These are phyloP conservation scores for Puma concolor DNA, from an alignment of 2,113 vertebrate genomes.

Conservation along the genomic window DNA sequence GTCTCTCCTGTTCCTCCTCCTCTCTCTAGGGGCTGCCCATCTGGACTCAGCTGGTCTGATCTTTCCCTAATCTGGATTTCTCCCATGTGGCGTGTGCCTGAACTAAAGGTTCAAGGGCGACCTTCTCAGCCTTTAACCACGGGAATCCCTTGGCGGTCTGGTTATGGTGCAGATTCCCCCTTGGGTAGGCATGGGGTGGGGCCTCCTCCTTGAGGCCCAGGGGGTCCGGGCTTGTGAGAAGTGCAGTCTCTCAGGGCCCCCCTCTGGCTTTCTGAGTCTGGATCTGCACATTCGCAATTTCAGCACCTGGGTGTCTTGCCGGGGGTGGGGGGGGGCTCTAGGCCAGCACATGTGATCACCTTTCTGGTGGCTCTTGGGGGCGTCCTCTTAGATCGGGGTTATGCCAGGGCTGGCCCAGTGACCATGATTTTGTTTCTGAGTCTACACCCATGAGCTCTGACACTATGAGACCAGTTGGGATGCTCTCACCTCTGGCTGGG, in stretches of 20 bases:
- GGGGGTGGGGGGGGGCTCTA: too few relatives aligned
- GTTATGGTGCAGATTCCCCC: too few relatives aligned
- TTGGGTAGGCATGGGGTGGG: neutral
- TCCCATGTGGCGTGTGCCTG: neutral
- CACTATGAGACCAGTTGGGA: neutral
- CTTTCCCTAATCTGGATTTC: neutral
- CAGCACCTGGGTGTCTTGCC: neutral
- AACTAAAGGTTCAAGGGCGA: too few relatives aligned
- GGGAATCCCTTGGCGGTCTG: accelerated
- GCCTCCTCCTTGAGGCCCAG: neutral
- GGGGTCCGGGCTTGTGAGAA: neutral
- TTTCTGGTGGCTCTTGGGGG: neutral
- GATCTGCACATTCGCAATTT: neutral
- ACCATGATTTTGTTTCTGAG: neutral
- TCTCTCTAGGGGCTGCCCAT: neutral
- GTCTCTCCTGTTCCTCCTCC: too few relatives aligned
- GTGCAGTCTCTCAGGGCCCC: accelerated
- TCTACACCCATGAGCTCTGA: too few relatives aligned
- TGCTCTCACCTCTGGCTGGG: neutral
- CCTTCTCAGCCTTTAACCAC: neutral
- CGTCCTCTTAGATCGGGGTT: neutral
- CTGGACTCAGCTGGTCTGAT: neutral
- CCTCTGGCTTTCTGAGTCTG: neutral
- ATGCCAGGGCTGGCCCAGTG: neutral
- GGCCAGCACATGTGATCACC: too few relatives aligned